A percentile compares a stretch with the other conserved stretches of the same genome.
Evolutionary conservation across 1,140 invertebrate species (phyloP).

Genomic region (Dermatophagoides farinae): DNA sequence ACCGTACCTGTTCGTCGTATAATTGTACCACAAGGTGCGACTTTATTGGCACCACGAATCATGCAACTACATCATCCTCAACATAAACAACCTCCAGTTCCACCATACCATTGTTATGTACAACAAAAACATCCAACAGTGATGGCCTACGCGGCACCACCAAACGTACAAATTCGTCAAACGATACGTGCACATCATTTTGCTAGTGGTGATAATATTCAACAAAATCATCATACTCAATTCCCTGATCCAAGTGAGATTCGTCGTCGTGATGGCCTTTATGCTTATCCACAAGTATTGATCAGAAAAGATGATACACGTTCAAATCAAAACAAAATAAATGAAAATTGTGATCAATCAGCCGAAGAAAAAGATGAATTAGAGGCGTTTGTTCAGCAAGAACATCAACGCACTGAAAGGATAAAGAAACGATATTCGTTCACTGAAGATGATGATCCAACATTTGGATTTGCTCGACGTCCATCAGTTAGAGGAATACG

Average conservation of each 20-base stretch:
- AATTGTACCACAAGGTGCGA: not conserved
- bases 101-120: constrained; percentile 6
- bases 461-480: constrained; percentile 66
- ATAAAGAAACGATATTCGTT: constrained; percentile 47
- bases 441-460: constrained; percentile 38
- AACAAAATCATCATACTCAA: constrained; percentile 2
- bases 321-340: not conserved
- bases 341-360: not conserved
- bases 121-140: constrained; percentile 2
- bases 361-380: constrained; percentile 39
- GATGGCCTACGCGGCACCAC: not conserved
- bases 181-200: not conserved
- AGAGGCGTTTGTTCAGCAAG: constrained; percentile 58
- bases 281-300: constrained; percentile 15
- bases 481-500: constrained; percentile 53
- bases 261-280: constrained; percentile 16
- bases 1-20: constrained; percentile 3
- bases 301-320: constrained; percentile 1
- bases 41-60: not conserved
- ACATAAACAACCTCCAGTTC: not conserved
- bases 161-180: not conserved
- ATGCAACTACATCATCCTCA: constrained; percentile 2
- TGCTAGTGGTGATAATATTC: not conserved
- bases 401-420: constrained; percentile 52
- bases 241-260: constrained; percentile 18